These are phyloP conservation scores for Pollenia labialis DNA, from an alignment of 2,888 invertebrate genomes.

Conservation along the genomic window DNA sequence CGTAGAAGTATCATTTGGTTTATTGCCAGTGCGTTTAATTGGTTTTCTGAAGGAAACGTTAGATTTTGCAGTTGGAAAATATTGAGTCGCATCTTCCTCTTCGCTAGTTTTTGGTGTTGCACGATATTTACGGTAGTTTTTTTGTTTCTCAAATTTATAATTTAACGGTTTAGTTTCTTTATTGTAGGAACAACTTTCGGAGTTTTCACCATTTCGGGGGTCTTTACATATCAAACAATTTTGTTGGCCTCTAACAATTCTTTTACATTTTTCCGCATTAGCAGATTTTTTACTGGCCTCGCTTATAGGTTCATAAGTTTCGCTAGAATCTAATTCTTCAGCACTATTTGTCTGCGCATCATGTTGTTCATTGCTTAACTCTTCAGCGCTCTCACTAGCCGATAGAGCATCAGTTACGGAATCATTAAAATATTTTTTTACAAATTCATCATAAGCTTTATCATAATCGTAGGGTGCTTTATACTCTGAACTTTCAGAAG, in stretches of 20 bases:
- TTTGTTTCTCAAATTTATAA: conserved; percentile 88
- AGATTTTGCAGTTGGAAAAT: neutral
- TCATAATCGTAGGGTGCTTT: conserved; percentile 78
- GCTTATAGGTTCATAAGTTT: conserved; percentile 43
- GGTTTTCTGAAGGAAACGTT: conserved; percentile 33
- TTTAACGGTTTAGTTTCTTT: conserved; percentile 89
- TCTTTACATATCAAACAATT: conserved; percentile 90
- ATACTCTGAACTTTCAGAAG: conserved; percentile 28
- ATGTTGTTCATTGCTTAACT: conserved; percentile 57
- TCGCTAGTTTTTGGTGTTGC: conserved; percentile 85
- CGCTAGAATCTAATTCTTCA: conserved; percentile 61
- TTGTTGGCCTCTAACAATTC: conserved; percentile 86
- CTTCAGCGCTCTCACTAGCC: conserved; percentile 39
- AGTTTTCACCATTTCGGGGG: conserved; percentile 89
- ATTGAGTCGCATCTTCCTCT: conserved; percentile 69
- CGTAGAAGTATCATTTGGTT: conserved; percentile 32
- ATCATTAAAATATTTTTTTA: conserved; percentile 79
- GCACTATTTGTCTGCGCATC: conserved; percentile 63
- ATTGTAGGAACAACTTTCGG: conserved; percentile 92
- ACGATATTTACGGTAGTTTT: conserved; percentile 79
- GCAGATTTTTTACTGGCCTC: conserved; percentile 68
- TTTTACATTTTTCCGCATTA: conserved; percentile 85
- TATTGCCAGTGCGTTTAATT: neutral
- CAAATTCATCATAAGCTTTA: conserved; percentile 81
- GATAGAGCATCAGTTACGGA: conserved; percentile 84